Evolutionary conservation across 2,888 invertebrate species (phyloP).

Genomic region (Dichetophora obliterata): DNA sequence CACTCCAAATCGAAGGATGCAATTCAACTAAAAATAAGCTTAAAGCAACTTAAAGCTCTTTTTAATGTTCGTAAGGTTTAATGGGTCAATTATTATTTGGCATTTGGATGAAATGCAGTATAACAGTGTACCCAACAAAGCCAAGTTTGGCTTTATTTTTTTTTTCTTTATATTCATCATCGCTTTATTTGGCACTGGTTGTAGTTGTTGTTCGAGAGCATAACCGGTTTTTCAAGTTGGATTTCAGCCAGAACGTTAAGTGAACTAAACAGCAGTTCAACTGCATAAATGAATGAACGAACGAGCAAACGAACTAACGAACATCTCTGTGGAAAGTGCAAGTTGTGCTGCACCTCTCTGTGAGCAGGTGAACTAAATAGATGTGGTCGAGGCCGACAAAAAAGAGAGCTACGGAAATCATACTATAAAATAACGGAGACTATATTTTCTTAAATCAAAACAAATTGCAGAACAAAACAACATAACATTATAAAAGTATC

Average conservation of each 20-base stretch:
- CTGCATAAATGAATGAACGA: background rate
- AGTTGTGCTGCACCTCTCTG: background rate
- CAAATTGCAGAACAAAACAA: background rate
- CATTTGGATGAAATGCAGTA: constrained; percentile 19
- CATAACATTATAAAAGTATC: too few species aligned
- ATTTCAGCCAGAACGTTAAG: background rate
- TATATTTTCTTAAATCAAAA: too few species aligned
- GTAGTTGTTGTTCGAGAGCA: background rate
- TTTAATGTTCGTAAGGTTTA: background rate
- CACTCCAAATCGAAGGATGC: too few species aligned
- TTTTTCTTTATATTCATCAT: background rate
- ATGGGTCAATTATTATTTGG: constrained; percentile 22
- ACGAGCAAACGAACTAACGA: too few species aligned
- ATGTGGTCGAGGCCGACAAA: background rate
- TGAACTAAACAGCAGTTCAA: too few species aligned
- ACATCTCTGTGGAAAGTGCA: constrained; percentile 5
- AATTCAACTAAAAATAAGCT: too few species aligned
- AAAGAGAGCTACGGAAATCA: background rate
- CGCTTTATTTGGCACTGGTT: background rate
- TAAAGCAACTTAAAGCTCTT: too few species aligned
- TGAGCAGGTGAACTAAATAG: background rate
- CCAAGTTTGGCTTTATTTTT: background rate
- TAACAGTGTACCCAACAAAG: background rate
- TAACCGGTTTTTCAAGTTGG: constrained; percentile 15
- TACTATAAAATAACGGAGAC: too few species aligned